Evolutionary conservation across 1,140 invertebrate genomes (phyloP), one percentile per base, ranked within the genome.

Genomic region (Bombus soroeensis): DNA sequence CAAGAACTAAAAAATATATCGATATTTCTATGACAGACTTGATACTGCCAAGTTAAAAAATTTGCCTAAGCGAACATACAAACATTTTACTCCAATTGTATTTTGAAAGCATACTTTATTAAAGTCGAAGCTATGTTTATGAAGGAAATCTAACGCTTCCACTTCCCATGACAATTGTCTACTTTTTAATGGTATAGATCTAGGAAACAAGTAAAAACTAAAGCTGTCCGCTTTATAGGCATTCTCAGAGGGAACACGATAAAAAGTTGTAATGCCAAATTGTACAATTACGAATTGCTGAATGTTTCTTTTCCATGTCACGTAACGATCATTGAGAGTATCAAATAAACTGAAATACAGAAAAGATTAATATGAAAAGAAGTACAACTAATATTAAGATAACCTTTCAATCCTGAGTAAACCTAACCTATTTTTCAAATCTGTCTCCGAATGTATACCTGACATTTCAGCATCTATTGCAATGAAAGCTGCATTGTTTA

Each of bases 401-500:
- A 18, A 18, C n/a, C 15, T 22, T 1, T 4, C 15, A 71, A 28
- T 28, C 2, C 18, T 10, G 9, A 32, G 13, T 47, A 28, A 75
- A 79, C 86, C 88, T 92, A 94, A 96, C 96, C 96, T 97, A 86
- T 95, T 83, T 90, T 95, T 96, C 71, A 94, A 93, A 13, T 93
- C 85, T 57, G 96, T 92, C 84, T 94, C 93, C 15, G 95, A 87
- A 74, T 95, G 92, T 89, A 97, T 93, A 77, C 97, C 97, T 72
- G 96, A 96, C 89, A 97, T 97, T 94, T 97, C 97, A 57, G 96
- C 95, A 92, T 97, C 97, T 87, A 97, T 95, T n/a, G 96, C 95
- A 91, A 97, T 93, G 91, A 97, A 96, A 78, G 93, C 94, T 12
- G 96, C 95, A 70, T 94, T 93, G 91, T 95, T 94, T 10, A 97